phyloP scores from a whole-genome alignment of 2,888 invertebrate species.

The Patella depressa region DNA sequence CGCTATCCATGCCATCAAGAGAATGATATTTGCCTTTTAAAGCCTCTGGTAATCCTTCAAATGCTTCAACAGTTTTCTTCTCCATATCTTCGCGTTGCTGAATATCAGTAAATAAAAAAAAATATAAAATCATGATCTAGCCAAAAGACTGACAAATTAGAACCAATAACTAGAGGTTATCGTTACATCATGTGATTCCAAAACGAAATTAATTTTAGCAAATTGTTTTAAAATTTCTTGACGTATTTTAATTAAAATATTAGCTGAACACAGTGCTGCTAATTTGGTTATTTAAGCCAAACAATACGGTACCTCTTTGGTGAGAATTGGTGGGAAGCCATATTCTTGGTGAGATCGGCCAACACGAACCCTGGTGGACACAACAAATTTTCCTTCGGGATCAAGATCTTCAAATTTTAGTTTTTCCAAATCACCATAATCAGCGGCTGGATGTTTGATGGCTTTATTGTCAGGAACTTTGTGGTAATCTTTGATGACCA shows the following conservation, averaged over 20 bases:
- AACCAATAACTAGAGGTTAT: background rate
- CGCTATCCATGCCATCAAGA: conserved; percentile 56
- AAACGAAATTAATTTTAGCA: too few relatives aligned
- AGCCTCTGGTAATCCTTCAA: conserved; percentile 52
- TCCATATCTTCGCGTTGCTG: conserved; percentile 59
- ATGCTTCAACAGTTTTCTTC: conserved; percentile 42
- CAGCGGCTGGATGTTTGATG: conserved; percentile 77
- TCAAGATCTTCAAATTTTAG: conserved; percentile 84
- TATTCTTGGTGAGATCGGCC: conserved; percentile 62
- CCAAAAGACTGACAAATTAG: background rate
- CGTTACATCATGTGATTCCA: too few relatives aligned
- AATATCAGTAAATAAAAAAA: background rate
- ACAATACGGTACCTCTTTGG: conserved; percentile 68
- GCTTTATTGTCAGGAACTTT: conserved; percentile 34
- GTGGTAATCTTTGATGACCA: conserved; percentile 82
- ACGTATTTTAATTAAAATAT: too few relatives aligned
- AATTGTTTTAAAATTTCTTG: too few relatives aligned
- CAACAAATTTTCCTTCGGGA: conserved; percentile 84
- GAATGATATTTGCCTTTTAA: conserved; percentile 68
- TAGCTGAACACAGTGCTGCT: too few relatives aligned
- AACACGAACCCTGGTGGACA: conserved; percentile 64
- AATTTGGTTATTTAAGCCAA: too few relatives aligned
- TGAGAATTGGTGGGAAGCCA: conserved; percentile 81
- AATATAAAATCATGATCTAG: background rate
- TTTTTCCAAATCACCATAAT: conserved; percentile 87